Evolutionary conservation across 2,113 vertebrate species (phyloP), one percentile per base, ranked within the genome.

Genomic region (Clarias gariepinus): DNA sequence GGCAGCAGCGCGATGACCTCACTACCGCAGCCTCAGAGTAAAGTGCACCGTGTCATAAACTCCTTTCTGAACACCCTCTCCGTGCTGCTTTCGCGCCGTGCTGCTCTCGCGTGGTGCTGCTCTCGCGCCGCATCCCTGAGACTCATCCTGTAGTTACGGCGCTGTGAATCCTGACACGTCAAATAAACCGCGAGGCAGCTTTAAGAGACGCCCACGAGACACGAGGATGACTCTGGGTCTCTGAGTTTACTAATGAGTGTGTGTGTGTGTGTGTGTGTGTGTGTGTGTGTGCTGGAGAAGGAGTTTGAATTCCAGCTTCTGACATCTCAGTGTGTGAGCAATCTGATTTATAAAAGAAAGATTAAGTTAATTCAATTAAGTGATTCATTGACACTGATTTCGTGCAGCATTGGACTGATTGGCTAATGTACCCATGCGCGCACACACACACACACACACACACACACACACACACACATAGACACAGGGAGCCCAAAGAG

Each of bases 111-210:
- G 36, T 41, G 41, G 41, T 21, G 9, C 19, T 41, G 8, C 69
- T 73, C 66, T 69, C 66, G 7, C 30, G 36, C 84, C 28, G 28
- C 81, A 83, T 81, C 83, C 64, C 28, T 60, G 60, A 88, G 87
- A 88, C 55, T 76, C 83, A 58, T 88, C 83, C 30, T 12, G 60
- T 52, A 82, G 87, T 85, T 88, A 88, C 52, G 30, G 61, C 52
- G 60, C 79, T 81, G 78, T 82, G 87, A 76, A 77, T 83, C 19
- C 68, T 36, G 69, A 85, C 68, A 82, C 78, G 21, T 85, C 69
- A 88, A 85, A 85, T 85, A 82, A 85, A 84, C 73, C 74, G 19
- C 25, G 41, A 80, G 82, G 74, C 23, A 30, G 64, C 30, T 83
- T 64, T 58, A 60, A 58, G 52, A 68, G 81, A 82, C 61, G 21